Conservation (phyloP, 2,113 vertebrate species). For the Miniopterus natalensis region DNA sequence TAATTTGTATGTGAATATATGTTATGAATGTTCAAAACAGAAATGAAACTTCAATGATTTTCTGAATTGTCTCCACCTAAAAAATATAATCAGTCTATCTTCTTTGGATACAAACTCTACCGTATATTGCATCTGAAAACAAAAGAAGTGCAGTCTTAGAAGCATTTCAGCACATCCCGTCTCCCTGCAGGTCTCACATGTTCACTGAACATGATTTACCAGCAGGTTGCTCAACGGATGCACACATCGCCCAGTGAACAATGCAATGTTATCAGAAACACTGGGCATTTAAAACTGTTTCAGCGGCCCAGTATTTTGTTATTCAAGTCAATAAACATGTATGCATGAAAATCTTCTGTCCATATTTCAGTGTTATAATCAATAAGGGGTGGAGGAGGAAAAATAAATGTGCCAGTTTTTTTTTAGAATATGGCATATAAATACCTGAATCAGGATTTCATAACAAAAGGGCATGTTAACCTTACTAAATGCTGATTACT, state of each 20-base stretch:
- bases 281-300: slow-evolving; percentile 41
- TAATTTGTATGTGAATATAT: not conserved
- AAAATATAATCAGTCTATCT: not conserved
- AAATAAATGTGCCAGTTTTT: slow-evolving; percentile 76
- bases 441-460: slow-evolving; percentile 86
- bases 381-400: slow-evolving; percentile 29
- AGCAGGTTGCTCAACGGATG: slow-evolving; percentile 54
- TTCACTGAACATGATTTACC: slow-evolving; percentile 47
- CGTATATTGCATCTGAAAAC: not conserved
- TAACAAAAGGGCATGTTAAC: slow-evolving; percentile 88
- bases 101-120: slow-evolving; percentile 24
- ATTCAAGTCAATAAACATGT: slow-evolving; percentile 62
- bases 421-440: slow-evolving; percentile 84
- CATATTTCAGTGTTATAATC: slow-evolving; percentile 51
- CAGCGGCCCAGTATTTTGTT: slow-evolving; percentile 54
- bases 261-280: slow-evolving; percentile 72
- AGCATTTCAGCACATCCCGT: not conserved
- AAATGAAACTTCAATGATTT: slow-evolving; percentile 41
- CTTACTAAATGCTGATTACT: slow-evolving; percentile 89
- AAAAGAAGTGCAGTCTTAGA: slow-evolving; percentile 21
- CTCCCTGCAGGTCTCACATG: slow-evolving; percentile 20
- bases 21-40: not conserved
- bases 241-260: slow-evolving; percentile 56
- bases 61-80: not conserved
- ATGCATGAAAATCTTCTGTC: slow-evolving; percentile 72